These are phyloP conservation scores for Helicoverpa armigera DNA, from an alignment of 1,140 invertebrate genomes.

Conservation along the genomic window DNA sequence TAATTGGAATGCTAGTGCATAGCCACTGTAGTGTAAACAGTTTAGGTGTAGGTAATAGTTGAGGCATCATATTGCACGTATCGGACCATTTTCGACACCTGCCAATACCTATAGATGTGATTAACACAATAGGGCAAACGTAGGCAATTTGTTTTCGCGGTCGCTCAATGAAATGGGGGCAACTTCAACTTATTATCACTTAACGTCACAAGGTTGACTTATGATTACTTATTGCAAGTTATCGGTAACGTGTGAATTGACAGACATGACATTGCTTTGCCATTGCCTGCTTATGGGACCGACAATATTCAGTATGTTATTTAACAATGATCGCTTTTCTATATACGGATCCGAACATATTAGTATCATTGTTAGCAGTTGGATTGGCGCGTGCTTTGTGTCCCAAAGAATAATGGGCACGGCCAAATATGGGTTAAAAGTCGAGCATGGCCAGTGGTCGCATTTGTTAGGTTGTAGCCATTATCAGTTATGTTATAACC, in stretches of 20 bases:
- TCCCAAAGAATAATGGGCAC: constrained; percentile 7
- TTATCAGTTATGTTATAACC: neutral
- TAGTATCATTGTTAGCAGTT: constrained; percentile 24
- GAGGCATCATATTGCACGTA: constrained; percentile 27
- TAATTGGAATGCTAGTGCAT: constrained; percentile 20
- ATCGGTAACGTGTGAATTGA: constrained; percentile 38
- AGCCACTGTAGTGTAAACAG: too few relatives aligned
- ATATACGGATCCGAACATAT: neutral
- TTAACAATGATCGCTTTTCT: constrained; percentile 21
- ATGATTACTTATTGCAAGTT: constrained; percentile 49
- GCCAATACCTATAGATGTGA: constrained; percentile 11
- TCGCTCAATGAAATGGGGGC: constrained; percentile 33
- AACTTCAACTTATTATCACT: constrained; percentile 41
- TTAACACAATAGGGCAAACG: constrained; percentile 23
- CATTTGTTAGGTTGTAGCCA: constrained; percentile 2
- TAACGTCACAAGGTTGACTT: constrained; percentile 44
- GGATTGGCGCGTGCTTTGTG: constrained; percentile 15
- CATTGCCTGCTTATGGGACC: neutral
- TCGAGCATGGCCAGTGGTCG: neutral
- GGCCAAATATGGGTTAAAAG: constrained; percentile 18
- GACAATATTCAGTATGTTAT: constrained; percentile 22
- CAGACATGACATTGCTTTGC: constrained; percentile 21
- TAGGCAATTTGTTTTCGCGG: constrained; percentile 27
- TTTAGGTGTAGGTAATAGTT: neutral
- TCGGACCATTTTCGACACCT: constrained; percentile 47